Conservation (phyloP, 2,888 invertebrate genomes). For the Lamproptera curius region DNA sequence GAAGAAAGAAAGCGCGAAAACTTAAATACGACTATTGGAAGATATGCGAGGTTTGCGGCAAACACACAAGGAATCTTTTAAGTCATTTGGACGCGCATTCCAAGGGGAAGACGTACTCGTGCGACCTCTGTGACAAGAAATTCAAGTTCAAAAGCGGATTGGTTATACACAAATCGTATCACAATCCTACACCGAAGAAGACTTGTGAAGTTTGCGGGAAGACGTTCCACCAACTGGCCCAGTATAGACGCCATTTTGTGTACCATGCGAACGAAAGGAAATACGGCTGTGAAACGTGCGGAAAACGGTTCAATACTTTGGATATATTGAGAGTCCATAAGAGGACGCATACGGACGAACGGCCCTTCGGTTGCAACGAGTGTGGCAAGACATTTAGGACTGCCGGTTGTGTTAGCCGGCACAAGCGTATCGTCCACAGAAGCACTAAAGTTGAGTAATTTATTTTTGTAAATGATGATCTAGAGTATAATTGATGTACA, state of each 20-base stretch:
- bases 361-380: slow-evolving; percentile 63
- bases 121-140: slow-evolving; percentile 66
- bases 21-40: slow-evolving; percentile 63
- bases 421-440: slow-evolving; percentile 63
- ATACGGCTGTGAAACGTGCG: slow-evolving; percentile 71
- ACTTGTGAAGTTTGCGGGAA: slow-evolving; percentile 76
- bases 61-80: slow-evolving; percentile 57
- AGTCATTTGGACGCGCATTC: slow-evolving; percentile 68
- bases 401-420: slow-evolving; percentile 68
- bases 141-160: slow-evolving; percentile 72
- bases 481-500: slow-evolving; percentile 8
- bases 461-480: slow-evolving; percentile 28
- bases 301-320: slow-evolving; percentile 72
- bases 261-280: slow-evolving; percentile 76
- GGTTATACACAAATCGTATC: slow-evolving; percentile 62
- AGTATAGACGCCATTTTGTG: slow-evolving; percentile 69
- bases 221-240: slow-evolving; percentile 69
- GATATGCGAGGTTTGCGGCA: slow-evolving; percentile 70
- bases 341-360: slow-evolving; percentile 68
- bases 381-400: slow-evolving; percentile 72
- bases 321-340: slow-evolving; percentile 72
- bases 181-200: slow-evolving; percentile 66
- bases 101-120: slow-evolving; percentile 55
- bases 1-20: slow-evolving; percentile 45
- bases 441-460: slow-evolving; percentile 21